Base-by-base conservation (phyloP, 2,888 invertebrate species). In the Adineta ricciae region DNA sequence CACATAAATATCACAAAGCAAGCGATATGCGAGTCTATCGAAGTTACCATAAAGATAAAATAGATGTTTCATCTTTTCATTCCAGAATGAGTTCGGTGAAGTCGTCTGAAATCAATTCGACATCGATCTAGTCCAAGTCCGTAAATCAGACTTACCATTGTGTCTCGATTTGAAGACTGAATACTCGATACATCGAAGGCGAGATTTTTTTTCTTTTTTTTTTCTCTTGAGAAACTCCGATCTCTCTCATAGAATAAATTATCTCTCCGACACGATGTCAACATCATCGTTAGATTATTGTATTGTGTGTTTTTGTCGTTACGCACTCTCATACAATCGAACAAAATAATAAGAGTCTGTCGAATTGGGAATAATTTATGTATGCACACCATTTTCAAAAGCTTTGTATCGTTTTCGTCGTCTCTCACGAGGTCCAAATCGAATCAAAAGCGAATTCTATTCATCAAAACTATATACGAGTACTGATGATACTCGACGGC, bases 51-150 rank as follows among this genome's bases (percentile, higher is more conserved):
- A 78, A n/a, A 78, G 41, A 78, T 78, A 3, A 41, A 78, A 78
- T 24, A 78, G n/a, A 78, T 78, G 38, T 41, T 38, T 78, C 78
- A 78, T 78, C 41, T 78, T 78, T 78, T 38, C 41, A 41, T 78
- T 78, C 78, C 78, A 78, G 41, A 78, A 78, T 2, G 0, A 2
- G n/a, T 41, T 64, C 19, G 64, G 1, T 64, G 19, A 3, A 64
- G 5, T 32, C 4, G 32, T 27, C 64, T 64, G n/a, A 64, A 32
- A 64, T 32, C 2, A 32, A 64, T n/a, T n/a, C n/a, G n/a, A n/a
- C n/a, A n/a, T n/a, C n/a, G n/a, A n/a, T n/a, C n/a, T n/a, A n/a
- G n/a, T n/a, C n/a, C 32, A 16, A 16, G 32, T 32, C 19, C 11
- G 16, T 50, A 3, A 14, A 16, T 27, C 32, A 3, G 9, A 32